Evolutionary conservation across 1,140 invertebrate genomes (phyloP).

Genomic region (Berghia stephanieae): DNA sequence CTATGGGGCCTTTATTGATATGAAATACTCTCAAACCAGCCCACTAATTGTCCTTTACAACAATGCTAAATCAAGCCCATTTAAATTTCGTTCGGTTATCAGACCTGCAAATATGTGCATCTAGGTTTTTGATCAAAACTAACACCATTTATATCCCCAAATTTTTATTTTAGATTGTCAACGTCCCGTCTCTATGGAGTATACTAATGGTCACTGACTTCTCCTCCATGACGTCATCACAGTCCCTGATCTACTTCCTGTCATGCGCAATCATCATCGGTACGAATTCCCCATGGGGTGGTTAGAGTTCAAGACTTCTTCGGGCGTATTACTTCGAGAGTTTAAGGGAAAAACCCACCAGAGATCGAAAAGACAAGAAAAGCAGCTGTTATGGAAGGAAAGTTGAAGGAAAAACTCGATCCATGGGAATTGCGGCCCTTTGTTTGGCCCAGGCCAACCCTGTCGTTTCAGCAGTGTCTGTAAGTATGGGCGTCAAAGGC

Average conservation of each 20-base stretch:
- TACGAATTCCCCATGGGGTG: conserved; percentile 60
- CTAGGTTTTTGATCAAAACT: no score
- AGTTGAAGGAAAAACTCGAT: conserved; percentile 65
- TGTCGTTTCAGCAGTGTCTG: conserved; percentile 34
- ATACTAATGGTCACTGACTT: conserved; percentile 57
- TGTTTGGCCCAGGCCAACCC: conserved; percentile 49
- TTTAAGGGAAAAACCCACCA: conserved; percentile 38
- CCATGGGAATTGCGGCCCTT: conserved; percentile 56
- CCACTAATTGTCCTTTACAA: no score
- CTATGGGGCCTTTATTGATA: no score
- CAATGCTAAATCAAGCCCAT: no score
- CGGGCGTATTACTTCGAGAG: conserved; percentile 49
- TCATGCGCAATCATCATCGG: conserved; percentile 51
- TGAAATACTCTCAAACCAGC: no score
- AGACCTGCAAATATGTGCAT: no score
- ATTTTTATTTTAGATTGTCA: conserved; percentile 52
- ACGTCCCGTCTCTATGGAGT: conserved; percentile 57
- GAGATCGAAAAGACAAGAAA: conserved; percentile 31
- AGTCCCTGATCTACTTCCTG: conserved; percentile 39
- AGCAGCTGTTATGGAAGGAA: conserved; percentile 61
- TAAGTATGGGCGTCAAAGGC: no score
- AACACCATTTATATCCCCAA: no score
- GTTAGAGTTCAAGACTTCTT: conserved; percentile 64
- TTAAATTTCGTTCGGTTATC: no score
- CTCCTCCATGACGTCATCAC: conserved; percentile 40